Conservation (phyloP, 2,113 vertebrate genomes). For the Cynopterus brachyotis region DNA sequence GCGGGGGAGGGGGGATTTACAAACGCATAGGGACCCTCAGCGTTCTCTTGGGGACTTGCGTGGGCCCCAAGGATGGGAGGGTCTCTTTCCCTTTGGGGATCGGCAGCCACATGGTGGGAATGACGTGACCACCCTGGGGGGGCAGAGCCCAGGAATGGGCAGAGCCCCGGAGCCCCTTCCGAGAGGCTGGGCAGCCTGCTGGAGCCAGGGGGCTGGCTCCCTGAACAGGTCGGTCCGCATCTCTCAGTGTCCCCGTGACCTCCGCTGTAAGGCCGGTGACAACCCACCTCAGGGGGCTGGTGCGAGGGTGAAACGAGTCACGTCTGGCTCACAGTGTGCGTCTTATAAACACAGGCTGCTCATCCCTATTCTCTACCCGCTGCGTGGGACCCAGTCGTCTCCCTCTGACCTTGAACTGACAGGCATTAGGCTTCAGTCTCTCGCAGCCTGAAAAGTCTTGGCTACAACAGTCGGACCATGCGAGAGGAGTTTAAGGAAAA, state of each 20-base stretch:
- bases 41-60: background rate
- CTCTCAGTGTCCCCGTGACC: accelerated
- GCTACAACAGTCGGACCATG: background rate
- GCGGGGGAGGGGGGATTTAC: too few relatives aligned
- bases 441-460: background rate
- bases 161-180: background rate
- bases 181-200: background rate
- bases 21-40: background rate
- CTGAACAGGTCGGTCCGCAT: accelerated
- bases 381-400: accelerated
- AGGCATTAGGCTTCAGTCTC: background rate
- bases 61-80: background rate
- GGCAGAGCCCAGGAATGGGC: background rate
- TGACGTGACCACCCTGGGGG: background rate
- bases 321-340: background rate
- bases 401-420: background rate
- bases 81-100: background rate
- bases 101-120: background rate
- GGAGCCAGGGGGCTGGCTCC: background rate
- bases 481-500: background rate
- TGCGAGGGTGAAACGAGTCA: background rate
- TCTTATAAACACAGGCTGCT: background rate
- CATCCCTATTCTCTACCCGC: background rate
- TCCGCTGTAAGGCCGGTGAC: accelerated
- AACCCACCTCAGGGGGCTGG: background rate